Percentiles rank a stretch among this genome's conserved stretches.
These are phyloP conservation scores for Procambarus clarkii DNA, from an alignment of 1,140 invertebrate species.

Conservation along the genomic window DNA sequence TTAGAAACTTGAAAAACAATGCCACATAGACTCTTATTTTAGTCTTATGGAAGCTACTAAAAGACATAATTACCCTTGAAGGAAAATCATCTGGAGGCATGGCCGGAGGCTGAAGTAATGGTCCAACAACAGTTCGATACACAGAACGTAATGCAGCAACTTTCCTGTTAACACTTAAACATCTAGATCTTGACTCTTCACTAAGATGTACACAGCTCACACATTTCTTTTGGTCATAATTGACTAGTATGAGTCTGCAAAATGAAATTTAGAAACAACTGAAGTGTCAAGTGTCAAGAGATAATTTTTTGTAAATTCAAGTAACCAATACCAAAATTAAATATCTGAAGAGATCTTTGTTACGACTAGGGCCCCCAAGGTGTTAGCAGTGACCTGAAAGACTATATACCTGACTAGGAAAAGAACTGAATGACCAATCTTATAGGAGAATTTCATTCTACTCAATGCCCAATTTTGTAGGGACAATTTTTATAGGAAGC, in stretches of 20 bases:
- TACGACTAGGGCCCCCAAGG: no score
- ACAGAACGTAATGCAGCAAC: conserved; percentile 43
- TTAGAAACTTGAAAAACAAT: not conserved
- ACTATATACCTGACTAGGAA: no score
- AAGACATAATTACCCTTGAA: conserved; percentile 14
- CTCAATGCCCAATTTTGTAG: no score
- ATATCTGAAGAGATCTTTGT: no score
- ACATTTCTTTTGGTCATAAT: conserved; percentile 67
- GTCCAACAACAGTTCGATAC: conserved; percentile 52
- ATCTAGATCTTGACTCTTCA: conserved; percentile 48
- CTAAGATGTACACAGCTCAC: conserved; percentile 66
- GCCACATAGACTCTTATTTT: not conserved
- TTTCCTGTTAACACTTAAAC: conserved; percentile 34
- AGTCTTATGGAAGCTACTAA: not conserved
- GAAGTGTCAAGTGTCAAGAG: no score
- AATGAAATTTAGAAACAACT: not conserved
- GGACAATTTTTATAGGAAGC: no score
- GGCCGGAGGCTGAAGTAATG: conserved; percentile 53
- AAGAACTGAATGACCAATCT: no score
- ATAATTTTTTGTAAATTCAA: no score
- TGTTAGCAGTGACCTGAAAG: no score
- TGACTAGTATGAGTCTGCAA: conserved; percentile 63
- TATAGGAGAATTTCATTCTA: no score
- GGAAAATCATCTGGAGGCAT: conserved; percentile 67
- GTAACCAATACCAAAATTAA: no score